Evolutionary conservation across 2,797 vertebrate genomes (phyloP).

Genomic region (Chelonia mydas): DNA sequence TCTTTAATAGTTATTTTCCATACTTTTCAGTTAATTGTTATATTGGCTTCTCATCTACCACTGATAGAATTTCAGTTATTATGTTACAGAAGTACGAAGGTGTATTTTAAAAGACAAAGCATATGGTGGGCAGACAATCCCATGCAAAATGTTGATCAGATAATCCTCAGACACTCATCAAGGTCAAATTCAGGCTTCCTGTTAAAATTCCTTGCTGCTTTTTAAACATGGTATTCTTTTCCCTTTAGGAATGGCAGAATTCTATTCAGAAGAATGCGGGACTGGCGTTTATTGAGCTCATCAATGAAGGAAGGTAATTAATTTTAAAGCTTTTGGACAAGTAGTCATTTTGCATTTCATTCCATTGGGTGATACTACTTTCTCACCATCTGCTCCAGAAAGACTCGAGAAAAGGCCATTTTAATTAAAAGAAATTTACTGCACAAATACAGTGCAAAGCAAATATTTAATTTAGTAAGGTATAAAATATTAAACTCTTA

Average conservation of each 20-base stretch:
- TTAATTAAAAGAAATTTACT: conserved; percentile 52
- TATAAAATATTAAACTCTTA: conserved; percentile 37
- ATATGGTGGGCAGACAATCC: background rate
- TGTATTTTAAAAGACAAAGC: background rate
- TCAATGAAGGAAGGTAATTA: conserved; percentile 98
- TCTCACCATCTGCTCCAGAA: conserved; percentile 75
- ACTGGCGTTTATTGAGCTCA: conserved; percentile 98
- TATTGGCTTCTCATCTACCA: background rate
- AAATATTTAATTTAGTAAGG: conserved; percentile 43
- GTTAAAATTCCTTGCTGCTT: conserved; percentile 36
- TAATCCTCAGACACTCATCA: background rate
- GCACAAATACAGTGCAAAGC: conserved; percentile 2
- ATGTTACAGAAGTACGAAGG: background rate
- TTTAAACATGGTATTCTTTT: conserved; percentile 70
- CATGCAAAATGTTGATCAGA: background rate
- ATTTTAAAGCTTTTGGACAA: conserved; percentile 76
- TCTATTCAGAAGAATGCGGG: conserved; percentile 99
- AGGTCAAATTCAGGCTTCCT: conserved; percentile 30
- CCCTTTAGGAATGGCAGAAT: conserved; percentile 97
- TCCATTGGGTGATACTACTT: conserved; percentile 64
- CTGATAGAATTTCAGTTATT: background rate
- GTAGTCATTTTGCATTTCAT: conserved; percentile 69
- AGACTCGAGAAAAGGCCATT: conserved; percentile 32
- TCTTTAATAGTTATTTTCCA: background rate
- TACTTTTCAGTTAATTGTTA: background rate